Conservation (phyloP, 2,113 vertebrate species). For the Mustela lutreola region DNA sequence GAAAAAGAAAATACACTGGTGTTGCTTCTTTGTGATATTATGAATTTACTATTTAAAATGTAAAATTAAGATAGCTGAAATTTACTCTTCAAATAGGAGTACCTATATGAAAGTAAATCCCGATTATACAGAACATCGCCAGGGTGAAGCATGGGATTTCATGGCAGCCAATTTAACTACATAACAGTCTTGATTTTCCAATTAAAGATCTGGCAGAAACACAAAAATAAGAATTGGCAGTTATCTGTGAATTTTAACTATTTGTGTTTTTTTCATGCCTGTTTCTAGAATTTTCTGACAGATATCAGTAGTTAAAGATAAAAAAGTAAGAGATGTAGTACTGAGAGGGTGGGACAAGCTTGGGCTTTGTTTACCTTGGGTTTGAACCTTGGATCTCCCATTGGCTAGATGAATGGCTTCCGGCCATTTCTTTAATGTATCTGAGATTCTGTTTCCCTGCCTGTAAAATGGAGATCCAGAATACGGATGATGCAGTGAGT, state of each 20-base stretch:
- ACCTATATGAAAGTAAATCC: neutral
- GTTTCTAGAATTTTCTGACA: slow-evolving; percentile 15
- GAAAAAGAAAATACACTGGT: neutral
- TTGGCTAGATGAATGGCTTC: neutral
- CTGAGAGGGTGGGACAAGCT: neutral
- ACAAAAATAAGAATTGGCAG: slow-evolving; percentile 48
- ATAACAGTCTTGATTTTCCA: slow-evolving; percentile 18
- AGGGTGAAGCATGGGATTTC: neutral
- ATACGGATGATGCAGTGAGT: neutral
- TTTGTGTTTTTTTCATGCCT: neutral
- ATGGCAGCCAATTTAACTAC: neutral
- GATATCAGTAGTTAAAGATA: neutral
- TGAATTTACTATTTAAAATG: neutral
- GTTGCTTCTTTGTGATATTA: neutral
- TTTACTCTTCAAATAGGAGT: neutral
- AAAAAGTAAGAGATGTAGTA: neutral
- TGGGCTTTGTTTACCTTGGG: neutral
- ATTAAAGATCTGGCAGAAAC: slow-evolving; percentile 59
- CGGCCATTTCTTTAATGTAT: neutral
- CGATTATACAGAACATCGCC: neutral
- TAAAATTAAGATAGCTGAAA: slow-evolving; percentile 24
- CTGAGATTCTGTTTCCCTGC: neutral
- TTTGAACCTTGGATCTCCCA: neutral
- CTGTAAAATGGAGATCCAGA: neutral
- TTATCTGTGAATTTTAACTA: slow-evolving; percentile 53